A percentile compares a stretch with the other conserved stretches of the same genome.
These are phyloP conservation scores for Limnephilus auricula DNA, from an alignment of 2,888 invertebrate genomes.

Conservation along the genomic window DNA sequence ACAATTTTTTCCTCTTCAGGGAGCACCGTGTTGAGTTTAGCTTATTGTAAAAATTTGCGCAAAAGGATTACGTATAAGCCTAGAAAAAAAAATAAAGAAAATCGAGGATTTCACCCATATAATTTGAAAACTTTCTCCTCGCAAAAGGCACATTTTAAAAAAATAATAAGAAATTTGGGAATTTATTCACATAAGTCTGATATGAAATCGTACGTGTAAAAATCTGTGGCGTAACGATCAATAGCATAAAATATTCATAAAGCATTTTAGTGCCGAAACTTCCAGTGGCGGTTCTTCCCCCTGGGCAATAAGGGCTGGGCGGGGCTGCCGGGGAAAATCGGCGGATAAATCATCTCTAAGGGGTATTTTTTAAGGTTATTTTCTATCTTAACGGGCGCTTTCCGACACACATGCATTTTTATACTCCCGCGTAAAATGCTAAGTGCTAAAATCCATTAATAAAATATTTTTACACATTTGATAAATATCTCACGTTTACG, in stretches of 20 bases:
- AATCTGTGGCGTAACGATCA: slow-evolving; percentile 39
- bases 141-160: background rate
- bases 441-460: background rate
- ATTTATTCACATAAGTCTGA: background rate
- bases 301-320: background rate
- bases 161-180: background rate
- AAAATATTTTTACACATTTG: background rate
- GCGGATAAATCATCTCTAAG: slow-evolving; percentile 36
- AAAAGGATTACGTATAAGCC: background rate
- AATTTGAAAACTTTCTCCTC: background rate
- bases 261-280: slow-evolving; percentile 52
- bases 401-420: background rate
- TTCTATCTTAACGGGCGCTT: slow-evolving; percentile 20
- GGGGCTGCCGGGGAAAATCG: slow-evolving; percentile 25
- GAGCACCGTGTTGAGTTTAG: background rate
- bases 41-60: background rate
- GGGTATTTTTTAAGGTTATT: slow-evolving; percentile 25
- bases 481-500: background rate
- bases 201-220: slow-evolving; percentile 34
- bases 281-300: slow-evolving; percentile 25
- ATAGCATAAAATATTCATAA: slow-evolving; percentile 55
- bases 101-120: background rate
- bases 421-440: background rate
- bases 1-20: background rate
- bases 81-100: background rate